phyloP scores from a whole-genome alignment of 2,113 vertebrate species.

The Vulpes lagopus region DNA sequence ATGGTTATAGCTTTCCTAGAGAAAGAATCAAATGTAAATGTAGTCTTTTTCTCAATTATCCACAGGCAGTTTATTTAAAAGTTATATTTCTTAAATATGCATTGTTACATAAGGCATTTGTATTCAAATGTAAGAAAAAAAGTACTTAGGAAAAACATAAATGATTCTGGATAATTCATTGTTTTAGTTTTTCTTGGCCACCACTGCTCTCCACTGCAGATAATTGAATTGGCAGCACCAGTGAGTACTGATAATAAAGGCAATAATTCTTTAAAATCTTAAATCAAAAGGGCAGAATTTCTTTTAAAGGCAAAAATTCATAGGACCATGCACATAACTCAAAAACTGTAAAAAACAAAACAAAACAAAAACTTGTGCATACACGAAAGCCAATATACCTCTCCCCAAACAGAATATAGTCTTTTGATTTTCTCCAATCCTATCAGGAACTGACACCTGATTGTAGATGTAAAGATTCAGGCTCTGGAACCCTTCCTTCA shows the following conservation, averaged over 20 bases:
- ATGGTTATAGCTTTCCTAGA: slow-evolving; percentile 31
- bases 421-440: not conserved
- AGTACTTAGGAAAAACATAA: slow-evolving; percentile 32
- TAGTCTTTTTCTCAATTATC: slow-evolving; percentile 2
- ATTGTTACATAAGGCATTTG: not conserved
- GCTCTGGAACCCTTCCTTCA: not conserved
- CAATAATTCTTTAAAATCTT: slow-evolving; percentile 68
- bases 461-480: not conserved
- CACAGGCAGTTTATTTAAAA: slow-evolving; percentile 50
- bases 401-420: not conserved
- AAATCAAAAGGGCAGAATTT: slow-evolving; percentile 1
- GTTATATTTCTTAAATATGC: slow-evolving; percentile 29
- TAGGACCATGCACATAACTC: not conserved
- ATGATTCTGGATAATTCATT: slow-evolving; percentile 47
- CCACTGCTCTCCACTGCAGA: not conserved
- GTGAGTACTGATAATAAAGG: slow-evolving; percentile 59
- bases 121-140: slow-evolving; percentile 56
- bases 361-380: not conserved
- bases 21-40: slow-evolving; percentile 37
- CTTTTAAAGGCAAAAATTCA: slow-evolving; percentile 54
- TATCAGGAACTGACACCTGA: not conserved
- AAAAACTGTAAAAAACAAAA: not conserved
- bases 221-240: slow-evolving; percentile 73
- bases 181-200: slow-evolving; percentile 55
- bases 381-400: not conserved